These are phyloP conservation scores for Heteromurus nitidus DNA, from an alignment of 2,888 invertebrate genomes.

Conservation along the genomic window DNA sequence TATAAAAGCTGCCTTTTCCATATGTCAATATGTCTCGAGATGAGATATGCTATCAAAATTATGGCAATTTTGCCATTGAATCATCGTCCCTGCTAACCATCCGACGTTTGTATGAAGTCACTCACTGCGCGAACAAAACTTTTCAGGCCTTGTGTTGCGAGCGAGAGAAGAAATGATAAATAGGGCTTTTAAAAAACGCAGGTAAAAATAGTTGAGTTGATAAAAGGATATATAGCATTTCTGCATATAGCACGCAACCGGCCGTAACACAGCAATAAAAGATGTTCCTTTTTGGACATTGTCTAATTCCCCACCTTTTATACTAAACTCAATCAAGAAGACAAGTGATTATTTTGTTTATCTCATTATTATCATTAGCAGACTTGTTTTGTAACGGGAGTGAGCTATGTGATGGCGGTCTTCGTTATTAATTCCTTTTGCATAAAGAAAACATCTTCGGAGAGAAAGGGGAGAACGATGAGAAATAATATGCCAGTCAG, in stretches of 20 bases:
- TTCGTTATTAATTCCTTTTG: not conserved
- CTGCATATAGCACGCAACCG: not conserved
- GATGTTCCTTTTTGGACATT: not conserved
- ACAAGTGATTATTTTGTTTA: slow-evolving; percentile 31
- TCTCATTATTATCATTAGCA: slow-evolving; percentile 29
- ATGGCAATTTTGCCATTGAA: slow-evolving; percentile 16
- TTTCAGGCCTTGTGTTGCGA: too few species aligned
- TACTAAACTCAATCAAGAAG: slow-evolving; percentile 16
- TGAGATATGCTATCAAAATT: slow-evolving; percentile 14
- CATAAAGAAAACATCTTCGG: too few species aligned
- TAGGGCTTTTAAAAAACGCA: not conserved
- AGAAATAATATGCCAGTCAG: too few species aligned
- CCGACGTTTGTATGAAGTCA: too few species aligned
- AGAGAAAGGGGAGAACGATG: too few species aligned
- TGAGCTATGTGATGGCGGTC: too few species aligned
- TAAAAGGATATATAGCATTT: too few species aligned
- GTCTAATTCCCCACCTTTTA: not conserved
- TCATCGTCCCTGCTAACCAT: not conserved
- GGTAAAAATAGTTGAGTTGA: not conserved
- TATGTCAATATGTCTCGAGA: slow-evolving; percentile 21
- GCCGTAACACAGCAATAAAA: not conserved
- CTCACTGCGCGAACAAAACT: too few species aligned
- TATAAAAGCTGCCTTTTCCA: not conserved
- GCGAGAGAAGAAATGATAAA: not conserved
- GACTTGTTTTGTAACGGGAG: slow-evolving; percentile 49